These are phyloP conservation scores for Amiota mariae DNA, from an alignment of 2,888 invertebrate genomes.

Conservation along the genomic window DNA sequence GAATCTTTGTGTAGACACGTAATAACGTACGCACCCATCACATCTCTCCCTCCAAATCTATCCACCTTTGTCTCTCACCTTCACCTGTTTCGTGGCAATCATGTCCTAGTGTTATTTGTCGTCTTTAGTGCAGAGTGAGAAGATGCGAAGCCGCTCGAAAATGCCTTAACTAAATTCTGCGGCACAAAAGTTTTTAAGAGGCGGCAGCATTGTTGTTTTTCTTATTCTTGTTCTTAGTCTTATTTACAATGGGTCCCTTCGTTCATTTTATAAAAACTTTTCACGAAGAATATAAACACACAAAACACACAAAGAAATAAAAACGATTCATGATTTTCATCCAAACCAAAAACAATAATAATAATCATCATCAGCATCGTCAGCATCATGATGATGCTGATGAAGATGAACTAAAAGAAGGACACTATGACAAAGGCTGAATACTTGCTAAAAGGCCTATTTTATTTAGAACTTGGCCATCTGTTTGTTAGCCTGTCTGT, in stretches of 20 bases:
- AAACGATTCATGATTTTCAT: not conserved
- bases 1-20: constrained; percentile 5
- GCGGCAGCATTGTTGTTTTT: not conserved
- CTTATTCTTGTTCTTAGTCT: not conserved
- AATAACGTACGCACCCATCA: not conserved
- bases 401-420: no score
- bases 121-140: not conserved
- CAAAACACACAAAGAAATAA: not conserved
- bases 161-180: constrained; percentile 8
- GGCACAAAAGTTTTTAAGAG: not conserved
- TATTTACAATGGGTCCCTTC: no score
- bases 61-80: not conserved
- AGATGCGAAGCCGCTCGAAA: not conserved
- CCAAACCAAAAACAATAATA: not conserved
- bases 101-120: not conserved
- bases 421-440: no score
- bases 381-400: no score
- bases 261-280: not conserved
- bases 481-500: no score
- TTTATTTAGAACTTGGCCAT: no score
- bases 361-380: no score
- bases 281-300: not conserved
- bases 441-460: no score
- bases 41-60: not conserved
- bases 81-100: not conserved